Percentiles rank a stretch among this genome's conserved stretches.
These are phyloP conservation scores for Lateolabrax maculatus DNA, from an alignment of 2,797 vertebrate species.

Conservation along the genomic window DNA sequence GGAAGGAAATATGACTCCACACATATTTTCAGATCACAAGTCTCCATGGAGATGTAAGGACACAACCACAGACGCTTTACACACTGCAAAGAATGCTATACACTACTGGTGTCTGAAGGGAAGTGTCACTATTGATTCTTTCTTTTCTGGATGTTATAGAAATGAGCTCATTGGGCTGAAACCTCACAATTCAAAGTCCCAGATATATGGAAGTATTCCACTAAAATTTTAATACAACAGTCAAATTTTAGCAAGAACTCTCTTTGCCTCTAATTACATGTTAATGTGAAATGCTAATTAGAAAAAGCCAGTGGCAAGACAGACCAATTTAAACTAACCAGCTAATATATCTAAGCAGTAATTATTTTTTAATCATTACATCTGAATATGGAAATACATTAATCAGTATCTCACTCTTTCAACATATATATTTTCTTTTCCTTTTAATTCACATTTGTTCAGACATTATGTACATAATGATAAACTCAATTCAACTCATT, in stretches of 20 bases:
- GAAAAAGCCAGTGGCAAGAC: background rate
- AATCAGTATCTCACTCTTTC: background rate
- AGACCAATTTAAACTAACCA: background rate
- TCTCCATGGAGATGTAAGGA: conserved; percentile 29
- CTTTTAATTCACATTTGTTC: background rate
- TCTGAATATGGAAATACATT: conserved; percentile 2
- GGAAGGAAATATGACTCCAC: conserved; percentile 61
- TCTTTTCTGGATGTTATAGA: conserved; percentile 19
- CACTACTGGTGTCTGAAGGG: conserved; percentile 9
- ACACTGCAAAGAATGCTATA: background rate
- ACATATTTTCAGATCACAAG: conserved; percentile 44
- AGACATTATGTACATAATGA: background rate
- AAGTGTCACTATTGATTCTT: conserved; percentile 43
- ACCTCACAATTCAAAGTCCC: background rate
- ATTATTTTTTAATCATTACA: background rate
- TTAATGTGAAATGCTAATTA: conserved; percentile 10
- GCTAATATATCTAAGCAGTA: background rate
- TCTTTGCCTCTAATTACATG: background rate
- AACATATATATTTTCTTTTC: background rate
- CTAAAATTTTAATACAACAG: conserved; percentile 8
- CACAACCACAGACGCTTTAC: conserved; percentile 29
- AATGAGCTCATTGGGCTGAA: conserved; percentile 39
- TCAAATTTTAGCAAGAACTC: background rate
- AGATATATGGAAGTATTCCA: background rate
- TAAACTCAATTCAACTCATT: conserved; percentile 11